phyloP scores from a whole-genome alignment of 2,113 vertebrate species.

The Psilopogon haemacephalus region DNA sequence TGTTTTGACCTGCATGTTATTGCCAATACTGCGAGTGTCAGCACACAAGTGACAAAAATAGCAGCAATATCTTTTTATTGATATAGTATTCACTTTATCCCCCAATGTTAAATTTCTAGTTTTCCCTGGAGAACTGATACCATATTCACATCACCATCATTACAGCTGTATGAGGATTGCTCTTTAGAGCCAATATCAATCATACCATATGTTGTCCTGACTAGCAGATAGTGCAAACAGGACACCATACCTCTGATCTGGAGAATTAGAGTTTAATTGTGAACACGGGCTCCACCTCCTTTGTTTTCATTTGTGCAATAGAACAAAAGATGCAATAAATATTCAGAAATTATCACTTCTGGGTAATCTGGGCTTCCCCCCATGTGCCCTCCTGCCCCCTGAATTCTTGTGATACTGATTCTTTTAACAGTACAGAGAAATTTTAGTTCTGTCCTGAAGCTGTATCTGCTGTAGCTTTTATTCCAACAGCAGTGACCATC shows the following conservation, averaged over 20 bases:
- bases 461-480: conserved; percentile 32
- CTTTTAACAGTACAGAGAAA: conserved; percentile 13
- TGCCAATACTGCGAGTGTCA: neutral
- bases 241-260: neutral
- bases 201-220: neutral
- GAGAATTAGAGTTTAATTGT: conserved; percentile 19
- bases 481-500: conserved; percentile 22
- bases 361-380: neutral
- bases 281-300: conserved; percentile 2
- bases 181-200: conserved; percentile 1
- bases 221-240: neutral
- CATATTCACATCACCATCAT: neutral
- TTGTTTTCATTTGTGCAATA: neutral
- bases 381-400: no score
- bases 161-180: neutral
- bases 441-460: conserved; percentile 26
- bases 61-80: conserved; percentile 58
- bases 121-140: conserved; percentile 12
- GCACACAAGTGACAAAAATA: neutral
- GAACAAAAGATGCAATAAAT: conserved; percentile 35
- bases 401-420: neutral
- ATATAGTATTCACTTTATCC: conserved; percentile 39
- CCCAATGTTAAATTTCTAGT: neutral
- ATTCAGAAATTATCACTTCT: conserved; percentile 14
- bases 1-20: conserved; percentile 18